These are phyloP conservation scores for Hirudinaria manillensis DNA, from an alignment of 2,888 invertebrate genomes.

Conservation along the genomic window DNA sequence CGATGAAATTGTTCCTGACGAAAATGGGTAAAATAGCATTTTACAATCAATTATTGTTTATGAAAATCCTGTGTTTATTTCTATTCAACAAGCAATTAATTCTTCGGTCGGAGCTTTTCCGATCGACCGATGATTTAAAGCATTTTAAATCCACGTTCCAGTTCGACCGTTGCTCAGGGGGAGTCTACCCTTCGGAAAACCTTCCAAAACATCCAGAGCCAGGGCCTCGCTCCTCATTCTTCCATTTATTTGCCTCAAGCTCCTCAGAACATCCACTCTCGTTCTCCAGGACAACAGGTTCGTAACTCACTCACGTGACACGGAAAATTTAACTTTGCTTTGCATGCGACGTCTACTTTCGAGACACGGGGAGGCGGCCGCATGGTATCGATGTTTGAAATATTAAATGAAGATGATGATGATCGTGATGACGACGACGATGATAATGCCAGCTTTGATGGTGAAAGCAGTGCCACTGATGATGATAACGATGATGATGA, in stretches of 20 bases:
- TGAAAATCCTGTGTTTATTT: too few species aligned
- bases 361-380: neutral
- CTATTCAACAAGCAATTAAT: too few species aligned
- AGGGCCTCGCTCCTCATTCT: slow-evolving; percentile 29
- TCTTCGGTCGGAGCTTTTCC: too few species aligned
- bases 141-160: neutral
- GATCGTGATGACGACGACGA: slow-evolving; percentile 7
- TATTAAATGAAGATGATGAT: neutral
- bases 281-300: slow-evolving; percentile 9
- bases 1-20: slow-evolving; percentile 10
- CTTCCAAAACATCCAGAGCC: slow-evolving; percentile 87
- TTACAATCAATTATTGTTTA: too few species aligned
- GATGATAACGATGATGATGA: slow-evolving; percentile 2
- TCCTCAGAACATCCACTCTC: slow-evolving; percentile 1
- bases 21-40: slow-evolving; percentile 6
- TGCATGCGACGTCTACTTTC: neutral
- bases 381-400: neutral
- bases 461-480: too few species aligned
- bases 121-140: neutral
- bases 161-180: slow-evolving; percentile 61
- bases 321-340: neutral
- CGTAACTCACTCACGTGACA: neutral
- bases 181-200: slow-evolving; percentile 92
- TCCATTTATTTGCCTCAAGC: slow-evolving; percentile 7
- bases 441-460: neutral